phyloP scores from a whole-genome alignment of 2,113 vertebrate species.

The Chauna torquata region DNA sequence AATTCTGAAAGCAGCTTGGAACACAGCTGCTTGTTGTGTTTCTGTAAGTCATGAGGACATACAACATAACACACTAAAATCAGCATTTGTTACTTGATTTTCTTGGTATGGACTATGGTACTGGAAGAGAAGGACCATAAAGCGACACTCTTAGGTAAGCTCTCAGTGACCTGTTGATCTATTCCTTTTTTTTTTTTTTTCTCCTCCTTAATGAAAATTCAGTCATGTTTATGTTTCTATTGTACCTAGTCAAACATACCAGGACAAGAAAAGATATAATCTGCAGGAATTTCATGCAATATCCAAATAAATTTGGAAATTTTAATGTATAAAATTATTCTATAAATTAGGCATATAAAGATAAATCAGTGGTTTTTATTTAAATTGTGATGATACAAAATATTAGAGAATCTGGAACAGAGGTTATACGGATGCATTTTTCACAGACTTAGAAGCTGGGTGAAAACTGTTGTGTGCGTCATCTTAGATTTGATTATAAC shows the following conservation, averaged over 20 bases:
- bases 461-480: neutral
- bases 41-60: neutral
- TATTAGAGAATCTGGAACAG: neutral
- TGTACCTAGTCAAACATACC: neutral
- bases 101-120: neutral
- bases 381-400: neutral
- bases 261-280: neutral
- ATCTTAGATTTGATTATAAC: neutral
- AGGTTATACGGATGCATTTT: neutral
- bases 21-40: neutral
- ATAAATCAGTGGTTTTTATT: neutral
- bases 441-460: neutral
- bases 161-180: neutral
- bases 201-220: neutral
- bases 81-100: neutral
- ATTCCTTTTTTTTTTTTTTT: neutral
- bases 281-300: neutral
- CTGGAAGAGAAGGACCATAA: neutral
- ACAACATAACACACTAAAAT: neutral
- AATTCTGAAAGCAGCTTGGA: neutral
- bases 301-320: neutral
- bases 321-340: neutral
- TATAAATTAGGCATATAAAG: neutral
- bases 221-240: neutral
- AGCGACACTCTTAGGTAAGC: neutral